Evolutionary conservation across 2,888 invertebrate genomes (phyloP), one percentile per base, ranked within the genome.

Genomic region (Spialia ferax): DNA sequence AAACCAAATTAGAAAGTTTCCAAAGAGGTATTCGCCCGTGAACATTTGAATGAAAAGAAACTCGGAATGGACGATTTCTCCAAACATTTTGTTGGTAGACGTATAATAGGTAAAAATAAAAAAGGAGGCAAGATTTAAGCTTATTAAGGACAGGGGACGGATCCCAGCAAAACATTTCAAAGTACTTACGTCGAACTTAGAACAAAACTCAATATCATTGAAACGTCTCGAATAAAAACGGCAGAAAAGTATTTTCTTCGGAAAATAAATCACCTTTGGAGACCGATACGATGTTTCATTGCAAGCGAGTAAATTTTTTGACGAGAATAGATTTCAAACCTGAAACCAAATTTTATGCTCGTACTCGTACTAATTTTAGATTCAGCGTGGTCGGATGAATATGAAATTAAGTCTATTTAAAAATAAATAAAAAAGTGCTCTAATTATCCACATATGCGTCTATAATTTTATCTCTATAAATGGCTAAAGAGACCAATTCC

Each of bases 171-270:
- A 87, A 87, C 84, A 87, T 86, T 84, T 81, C 82, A 75, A 88
- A 89, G 87, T 85, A 84, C 84, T 86, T 82, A 81, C 81, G 79
- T 73, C 68, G 78, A 86, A 90, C 82, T 88, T 84, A 84, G 83
- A 87, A 88, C 86, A 88, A 87, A 91, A 88, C 88, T 89, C 86
- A 86, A 90, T 89, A 91, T 88, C 88, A 88, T 87, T 86, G 87
- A 84, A 88, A 87, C 79, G 86, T 86, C 80, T 80, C 84, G 80
- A 85, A 82, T 79, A 83, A 80, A 74, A 78, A 82, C 79, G 81
- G 71, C 75, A 77, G 78, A 61, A 81, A 86, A 87, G 86, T 87
- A 86, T 87, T 88, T 90, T 87, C 84, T 82, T 78, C 74, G 77
- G 80, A 87, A 87, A 89, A 91, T 91, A 91, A 91, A 91, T 90